phyloP scores from a whole-genome alignment of 2,113 vertebrate species.

The Heterochromis multidens region DNA sequence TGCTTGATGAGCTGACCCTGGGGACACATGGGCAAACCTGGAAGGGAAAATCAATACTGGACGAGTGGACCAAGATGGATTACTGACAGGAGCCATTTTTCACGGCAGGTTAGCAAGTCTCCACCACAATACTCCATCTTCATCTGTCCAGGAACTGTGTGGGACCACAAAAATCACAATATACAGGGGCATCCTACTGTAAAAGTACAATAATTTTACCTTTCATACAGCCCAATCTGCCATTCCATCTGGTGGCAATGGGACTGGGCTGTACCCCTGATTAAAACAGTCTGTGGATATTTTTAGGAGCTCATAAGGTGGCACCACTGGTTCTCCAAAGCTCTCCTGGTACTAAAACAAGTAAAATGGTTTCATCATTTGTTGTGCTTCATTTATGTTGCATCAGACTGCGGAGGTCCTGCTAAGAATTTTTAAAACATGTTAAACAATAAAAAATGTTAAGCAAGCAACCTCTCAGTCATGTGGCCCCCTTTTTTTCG shows the following conservation, averaged over 20 bases:
- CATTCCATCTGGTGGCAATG: not conserved
- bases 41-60: slow-evolving; percentile 18
- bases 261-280: not conserved
- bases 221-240: not conserved
- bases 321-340: not conserved
- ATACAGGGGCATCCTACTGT: not conserved
- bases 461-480: not conserved
- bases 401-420: not conserved
- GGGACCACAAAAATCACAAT: not conserved
- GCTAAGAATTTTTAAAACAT: not conserved
- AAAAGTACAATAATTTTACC: not conserved
- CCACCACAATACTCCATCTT: not conserved
- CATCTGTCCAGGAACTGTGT: not conserved
- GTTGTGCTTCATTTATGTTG: not conserved
- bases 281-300: not conserved
- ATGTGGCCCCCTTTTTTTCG: not conserved
- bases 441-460: not conserved
- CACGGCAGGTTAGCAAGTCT: not conserved
- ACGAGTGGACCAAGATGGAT: slow-evolving; percentile 4
- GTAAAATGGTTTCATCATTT: not conserved
- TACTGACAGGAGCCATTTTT: slow-evolving; percentile 17
- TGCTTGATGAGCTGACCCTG: slow-evolving; percentile 12
- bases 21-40: not conserved
- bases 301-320: not conserved
- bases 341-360: not conserved